Conservation (phyloP, 2,113 vertebrate genomes). For the Rhineura floridana region DNA sequence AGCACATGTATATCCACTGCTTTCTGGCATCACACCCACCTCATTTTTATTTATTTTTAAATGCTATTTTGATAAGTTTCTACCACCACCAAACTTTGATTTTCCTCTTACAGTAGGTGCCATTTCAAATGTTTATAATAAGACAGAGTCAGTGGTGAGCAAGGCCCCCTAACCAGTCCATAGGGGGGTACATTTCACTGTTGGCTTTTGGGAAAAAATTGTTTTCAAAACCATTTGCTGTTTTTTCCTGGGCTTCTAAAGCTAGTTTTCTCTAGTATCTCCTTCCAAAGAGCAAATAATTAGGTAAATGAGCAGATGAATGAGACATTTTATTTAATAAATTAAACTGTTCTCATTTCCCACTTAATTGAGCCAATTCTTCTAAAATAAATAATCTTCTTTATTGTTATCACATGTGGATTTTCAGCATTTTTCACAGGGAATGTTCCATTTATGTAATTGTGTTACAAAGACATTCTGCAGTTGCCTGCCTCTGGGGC, state of each 20-base stretch:
- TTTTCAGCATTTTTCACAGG: conserved; percentile 25
- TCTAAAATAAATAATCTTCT: conserved; percentile 35
- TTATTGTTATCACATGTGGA: conserved; percentile 18
- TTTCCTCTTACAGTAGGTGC: neutral
- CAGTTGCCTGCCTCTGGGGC: conserved; percentile 11
- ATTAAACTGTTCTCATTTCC: conserved; percentile 21
- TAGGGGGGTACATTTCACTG: neutral
- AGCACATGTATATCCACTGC: neutral
- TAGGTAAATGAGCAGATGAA: neutral
- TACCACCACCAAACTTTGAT: neutral
- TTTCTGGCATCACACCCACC: neutral
- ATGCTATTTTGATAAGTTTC: neutral
- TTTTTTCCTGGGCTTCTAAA: neutral
- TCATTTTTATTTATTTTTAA: neutral
- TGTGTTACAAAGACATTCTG: neutral
- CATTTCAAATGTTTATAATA: neutral
- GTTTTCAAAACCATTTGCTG: neutral
- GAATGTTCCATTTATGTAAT: conserved; percentile 21
- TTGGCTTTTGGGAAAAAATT: neutral
- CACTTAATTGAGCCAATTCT: conserved; percentile 1
- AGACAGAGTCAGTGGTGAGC: neutral
- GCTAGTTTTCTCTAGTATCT: neutral
- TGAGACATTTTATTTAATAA: neutral
- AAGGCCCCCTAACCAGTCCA: neutral
- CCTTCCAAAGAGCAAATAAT: neutral